Evolutionary conservation across 1,140 invertebrate genomes (phyloP).

Genomic region (Drosophila kepulauana): DNA sequence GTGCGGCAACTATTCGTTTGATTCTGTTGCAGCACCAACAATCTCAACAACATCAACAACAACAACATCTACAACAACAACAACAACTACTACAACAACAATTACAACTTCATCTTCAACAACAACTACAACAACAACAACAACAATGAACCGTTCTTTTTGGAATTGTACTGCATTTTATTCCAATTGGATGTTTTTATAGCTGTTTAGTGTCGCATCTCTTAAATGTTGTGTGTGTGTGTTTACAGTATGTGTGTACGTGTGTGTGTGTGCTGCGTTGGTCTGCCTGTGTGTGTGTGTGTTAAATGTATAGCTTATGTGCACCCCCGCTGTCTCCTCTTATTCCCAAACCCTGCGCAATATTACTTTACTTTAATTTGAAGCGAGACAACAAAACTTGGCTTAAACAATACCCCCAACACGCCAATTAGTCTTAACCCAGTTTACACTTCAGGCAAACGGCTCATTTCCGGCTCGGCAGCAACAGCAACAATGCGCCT

Average conservation of each 20-base stretch:
- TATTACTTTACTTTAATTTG: constrained; percentile 62
- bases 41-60: constrained; percentile 16
- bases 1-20: constrained; percentile 50
- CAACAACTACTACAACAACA: constrained; percentile 31
- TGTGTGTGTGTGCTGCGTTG: constrained; percentile 9
- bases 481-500: constrained; percentile 27
- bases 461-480: constrained; percentile 75
- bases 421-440: constrained; percentile 84
- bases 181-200: constrained; percentile 68
- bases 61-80: constrained; percentile 26
- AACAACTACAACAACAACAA: constrained; percentile 34
- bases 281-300: neutral
- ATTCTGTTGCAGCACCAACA: constrained; percentile 36
- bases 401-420: constrained; percentile 61
- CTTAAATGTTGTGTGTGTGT: constrained; percentile 40
- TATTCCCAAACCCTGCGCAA: constrained; percentile 8
- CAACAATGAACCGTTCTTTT: constrained; percentile 57
- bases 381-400: constrained; percentile 41
- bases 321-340: constrained; percentile 1
- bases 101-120: constrained; percentile 23
- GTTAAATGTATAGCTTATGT: constrained; percentile 36
- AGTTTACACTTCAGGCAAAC: constrained; percentile 80
- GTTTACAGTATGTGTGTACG: constrained; percentile 25
- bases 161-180: constrained; percentile 73
- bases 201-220: constrained; percentile 53